Evolutionary conservation across 2,888 invertebrate genomes (phyloP), one percentile per base, ranked within the genome.

Genomic region (Chorisops tibialis): DNA sequence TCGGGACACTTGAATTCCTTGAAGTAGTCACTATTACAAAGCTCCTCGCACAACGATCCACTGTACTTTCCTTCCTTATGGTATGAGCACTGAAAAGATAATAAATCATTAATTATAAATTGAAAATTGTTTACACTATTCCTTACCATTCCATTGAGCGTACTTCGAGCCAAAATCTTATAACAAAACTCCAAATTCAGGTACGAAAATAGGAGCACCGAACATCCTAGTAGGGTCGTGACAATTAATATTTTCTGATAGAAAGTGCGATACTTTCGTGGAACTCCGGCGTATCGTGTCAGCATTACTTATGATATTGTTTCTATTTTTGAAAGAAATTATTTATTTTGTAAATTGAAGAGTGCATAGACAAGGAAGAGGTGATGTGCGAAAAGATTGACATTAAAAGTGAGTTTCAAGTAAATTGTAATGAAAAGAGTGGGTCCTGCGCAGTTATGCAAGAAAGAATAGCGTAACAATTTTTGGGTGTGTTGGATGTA

Each of bases 131-230:
- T 7, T 16, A 24, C 22, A 16, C 30, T n/a, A 18, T 24, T 30
- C 47, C 67, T 72, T 68, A 76, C 76, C 75, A 76, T 75, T 59
- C 72, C 69, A 63, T 70, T 75, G 62, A 75, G 70, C 56, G 72
- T 75, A 61, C 73, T 69, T 63, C 74, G 71, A 49, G 75, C 75
- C 70, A 76, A 71, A 48, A 76, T 70, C 63, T 72, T 74, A 56
- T 74, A 76, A 67, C 76, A 76, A 64, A 76, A 73, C 59, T 74
- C 75, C 59, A 76, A 68, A 68, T 76, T 74, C 59, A 75, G 69
- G 62, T 75, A 76, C 24, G 76, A 75, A 63, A 74, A 71, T 62
- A 72, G 68, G 61, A 75, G 68, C 49, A 76, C 69, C 45, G 72
- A 72, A 16, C 72, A 67, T 12, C 69, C 70, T 63, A 72, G 68